Conservation (phyloP, 2,797 vertebrate species). For the Manis crassicaudata region DNA sequence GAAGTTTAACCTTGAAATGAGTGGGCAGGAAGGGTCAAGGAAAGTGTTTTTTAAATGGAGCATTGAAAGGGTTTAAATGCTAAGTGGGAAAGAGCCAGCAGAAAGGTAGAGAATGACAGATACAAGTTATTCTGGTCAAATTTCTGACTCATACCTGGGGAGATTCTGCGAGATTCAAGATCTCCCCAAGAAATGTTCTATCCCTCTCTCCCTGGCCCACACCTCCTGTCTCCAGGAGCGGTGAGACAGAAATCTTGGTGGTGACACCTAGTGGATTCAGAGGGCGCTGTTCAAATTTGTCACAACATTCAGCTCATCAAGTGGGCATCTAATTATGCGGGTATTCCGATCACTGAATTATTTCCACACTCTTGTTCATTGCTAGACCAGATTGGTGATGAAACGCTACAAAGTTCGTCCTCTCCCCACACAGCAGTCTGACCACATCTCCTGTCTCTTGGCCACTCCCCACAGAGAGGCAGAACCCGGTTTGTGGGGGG, state of each 20-base stretch:
- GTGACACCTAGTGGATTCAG: constrained; percentile 66
- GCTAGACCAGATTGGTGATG: not conserved
- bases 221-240: not conserved
- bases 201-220: fast-evolving
- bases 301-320: not conserved
- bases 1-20: not conserved
- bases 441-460: not conserved
- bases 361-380: not conserved
- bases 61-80: not conserved
- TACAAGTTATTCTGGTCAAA: not conserved
- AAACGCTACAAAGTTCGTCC: not conserved
- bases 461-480: not conserved
- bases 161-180: not conserved
- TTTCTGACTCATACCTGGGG: not conserved
- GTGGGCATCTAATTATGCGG: not conserved
- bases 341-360: not conserved
- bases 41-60: not conserved
- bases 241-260: not conserved
- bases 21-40: not conserved
- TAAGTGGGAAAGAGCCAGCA: not conserved
- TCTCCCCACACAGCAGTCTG: not conserved
- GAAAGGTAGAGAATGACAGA: not conserved
- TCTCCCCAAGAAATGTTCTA: not conserved
- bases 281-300: constrained; percentile 2
- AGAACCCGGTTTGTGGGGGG: too few relatives aligned